Base-by-base conservation (phyloP, 2,113 vertebrate genomes). In the Mionectes macconnelli region DNA sequence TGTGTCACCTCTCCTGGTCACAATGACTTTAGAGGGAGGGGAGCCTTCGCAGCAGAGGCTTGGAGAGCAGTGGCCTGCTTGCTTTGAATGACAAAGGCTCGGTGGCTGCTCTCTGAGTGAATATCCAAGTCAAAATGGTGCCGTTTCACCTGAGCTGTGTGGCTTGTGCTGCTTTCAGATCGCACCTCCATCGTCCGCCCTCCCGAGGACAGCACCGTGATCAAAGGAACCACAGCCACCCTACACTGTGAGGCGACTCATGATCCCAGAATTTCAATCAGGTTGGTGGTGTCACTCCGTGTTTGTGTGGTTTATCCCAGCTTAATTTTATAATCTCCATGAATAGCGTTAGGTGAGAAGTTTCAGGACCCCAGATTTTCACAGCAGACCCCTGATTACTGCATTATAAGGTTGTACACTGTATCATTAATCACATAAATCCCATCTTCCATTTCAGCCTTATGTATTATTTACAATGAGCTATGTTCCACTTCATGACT, bases 151-250 rank as follows among this genome's bases (percentile, higher is more conserved):
- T 94, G 83, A 94, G 47, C 76, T 47, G 28, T 47, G 28, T 66
- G 76, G 44, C 93, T 84, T 82, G n/a, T 97, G 86, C 93, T 90
- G 94, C 86, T 96, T 97, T n/a, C 98, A 99, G 99, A 98, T 94
- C 98, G 98, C 14, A 99, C 99, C 2, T 96, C 91, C 91, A 99
- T 99, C 69, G 97, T 99, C 28, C 96, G 94, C 52, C 98, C 98
- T 87, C 99, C 99, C 2, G 95, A 98, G 84, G 98, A 99, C 88
- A 98, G 96, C 67, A 98, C 98, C 12, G 99, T 99, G 88, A 99
- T 99, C 96, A 99, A 99, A 97, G 99, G 99, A 68, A 99, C 99
- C 68, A 99, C 98, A 0, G 99, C 99, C 15, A 90, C 97, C 9
- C 97, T 99, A 94, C 97, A 82, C 52, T 99, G 99, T 17, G 95